Evolutionary conservation across 1,140 invertebrate species (phyloP), one percentile per base, ranked within the genome.

Genomic region (Cydia fagiglandana): DNA sequence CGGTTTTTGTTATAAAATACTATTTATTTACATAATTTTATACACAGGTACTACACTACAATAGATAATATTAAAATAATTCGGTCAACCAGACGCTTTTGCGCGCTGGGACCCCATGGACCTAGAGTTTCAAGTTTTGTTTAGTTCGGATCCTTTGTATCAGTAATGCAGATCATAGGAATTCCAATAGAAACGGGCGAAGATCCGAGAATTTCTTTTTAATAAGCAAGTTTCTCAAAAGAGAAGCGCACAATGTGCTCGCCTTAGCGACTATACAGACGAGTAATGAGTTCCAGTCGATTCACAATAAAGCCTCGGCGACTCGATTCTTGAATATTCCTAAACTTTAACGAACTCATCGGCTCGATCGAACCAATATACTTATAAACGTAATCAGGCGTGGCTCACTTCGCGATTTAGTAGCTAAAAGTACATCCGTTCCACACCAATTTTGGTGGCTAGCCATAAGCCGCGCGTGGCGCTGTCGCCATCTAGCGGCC

Each of bases 171-270:
- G 56, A 61, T 17, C n/a, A 61, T 20, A 61, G 4, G 20, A 24
- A 61, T 61, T 61, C 17, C 56, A 61, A 61, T 61, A 61, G 17
- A 61, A 61, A 61, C 20, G 56, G 56, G 56, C 24, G n/a, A 20
- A 24, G 9, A 61, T 61, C 56, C 56, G 17, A 61, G 56, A 61
- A 24, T 61, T 17, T 61, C 7, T 61, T 61, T n/a, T 61, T 24
- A 61, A 61, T 24, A 24, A 61, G 56, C 56, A 61, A 61, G 56
- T 61, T 61, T 20, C 56, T 61, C 56, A 61, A 61, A 61, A 20
- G 56, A 20, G n/a, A 24, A 61, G 17, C 56, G 56, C 56, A 61
- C 20, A 61, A 20, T 56, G 53, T 56, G 53, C 56, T 24, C 10
- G 56, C 56, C 56, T 20, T 61, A 61, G 56, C 56, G 56, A 24